Evolutionary conservation across 1,140 invertebrate species (phyloP).

Genomic region (Choristoneura fumiferana): DNA sequence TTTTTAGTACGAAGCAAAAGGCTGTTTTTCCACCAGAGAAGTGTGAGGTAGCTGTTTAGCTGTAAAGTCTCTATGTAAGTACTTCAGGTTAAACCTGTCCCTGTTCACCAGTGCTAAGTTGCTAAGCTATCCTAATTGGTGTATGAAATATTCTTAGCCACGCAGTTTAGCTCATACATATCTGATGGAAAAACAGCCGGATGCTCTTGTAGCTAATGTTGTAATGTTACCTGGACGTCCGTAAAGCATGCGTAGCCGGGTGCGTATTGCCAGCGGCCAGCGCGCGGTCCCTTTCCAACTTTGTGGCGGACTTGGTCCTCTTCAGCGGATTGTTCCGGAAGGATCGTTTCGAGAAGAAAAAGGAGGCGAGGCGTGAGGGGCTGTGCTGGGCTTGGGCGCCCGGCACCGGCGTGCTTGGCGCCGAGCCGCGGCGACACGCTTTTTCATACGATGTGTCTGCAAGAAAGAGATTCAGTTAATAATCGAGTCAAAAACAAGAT

Average conservation of each 20-base stretch:
- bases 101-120: too few species aligned
- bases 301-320: slow-evolving; percentile 94
- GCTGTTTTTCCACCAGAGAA: too few species aligned
- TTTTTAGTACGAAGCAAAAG: too few species aligned
- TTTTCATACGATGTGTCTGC: slow-evolving; percentile 94
- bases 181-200: too few species aligned
- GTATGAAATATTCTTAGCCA: too few species aligned
- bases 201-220: too few species aligned
- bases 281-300: slow-evolving; percentile 85
- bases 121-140: too few species aligned
- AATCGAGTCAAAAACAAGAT: too few species aligned
- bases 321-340: slow-evolving; percentile 93
- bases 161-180: too few species aligned
- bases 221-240: slow-evolving; percentile 81
- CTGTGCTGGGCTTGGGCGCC: slow-evolving; percentile 77
- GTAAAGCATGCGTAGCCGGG: slow-evolving; percentile 77
- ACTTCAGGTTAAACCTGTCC: too few species aligned
- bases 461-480: slow-evolving; percentile 57
- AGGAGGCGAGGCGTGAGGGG: slow-evolving; percentile 81
- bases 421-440: slow-evolving; percentile 90
- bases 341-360: slow-evolving; percentile 94
- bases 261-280: slow-evolving; percentile 70
- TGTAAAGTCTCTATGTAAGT: too few species aligned
- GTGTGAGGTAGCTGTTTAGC: too few species aligned
- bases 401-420: slow-evolving; percentile 89